Base-by-base conservation (phyloP, 2,888 invertebrate genomes). In the Polyommatus icarus region DNA sequence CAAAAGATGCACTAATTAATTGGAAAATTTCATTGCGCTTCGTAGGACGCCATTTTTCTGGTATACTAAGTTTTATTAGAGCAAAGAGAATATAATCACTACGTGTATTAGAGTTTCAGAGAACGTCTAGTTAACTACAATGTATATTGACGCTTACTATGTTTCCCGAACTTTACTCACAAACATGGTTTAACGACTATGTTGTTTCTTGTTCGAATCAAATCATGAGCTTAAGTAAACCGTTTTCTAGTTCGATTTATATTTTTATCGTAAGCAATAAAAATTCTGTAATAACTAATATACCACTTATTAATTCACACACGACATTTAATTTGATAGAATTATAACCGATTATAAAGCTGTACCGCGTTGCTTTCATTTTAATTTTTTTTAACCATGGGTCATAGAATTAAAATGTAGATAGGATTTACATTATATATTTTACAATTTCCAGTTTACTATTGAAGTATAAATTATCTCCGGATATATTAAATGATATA, bases 1-100 rank as follows among this genome's bases (percentile, higher is more conserved):
- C 15, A 54, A 50, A 75, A 73, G 20, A 46, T 24, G 46, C 36
- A 46, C 40, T 40, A 67, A 67, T 67, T 67, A 67, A 67, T 67
- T 67, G 67, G 67, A 67, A 32, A 67, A 67, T 29, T 32, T 67
- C 6, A 32, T 67, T 29, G 15, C 29, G 29, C 67, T 32, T 32
- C 32, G 15, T 29, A 8, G 12, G 20, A 10, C 61, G 67, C 5
- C 32, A 67, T 67, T 32, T 67, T 67, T 67, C 15, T 18, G 0
- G 1, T 5, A 10, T 18, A 61, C 61, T 20, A 61, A 61, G 61
- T 61, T 24, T 20, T 61, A 61, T 20, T 24, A 24, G 24, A 61
- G 61, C n/a, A n/a, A n/a, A n/a, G n/a, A n/a, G n/a, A n/a, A n/a
- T n/a, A n/a, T n/a, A n/a, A n/a, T n/a, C n/a, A n/a, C n/a, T n/a